Evolutionary conservation across 2,797 vertebrate species (phyloP).

Genomic region (Sebastes minor): DNA sequence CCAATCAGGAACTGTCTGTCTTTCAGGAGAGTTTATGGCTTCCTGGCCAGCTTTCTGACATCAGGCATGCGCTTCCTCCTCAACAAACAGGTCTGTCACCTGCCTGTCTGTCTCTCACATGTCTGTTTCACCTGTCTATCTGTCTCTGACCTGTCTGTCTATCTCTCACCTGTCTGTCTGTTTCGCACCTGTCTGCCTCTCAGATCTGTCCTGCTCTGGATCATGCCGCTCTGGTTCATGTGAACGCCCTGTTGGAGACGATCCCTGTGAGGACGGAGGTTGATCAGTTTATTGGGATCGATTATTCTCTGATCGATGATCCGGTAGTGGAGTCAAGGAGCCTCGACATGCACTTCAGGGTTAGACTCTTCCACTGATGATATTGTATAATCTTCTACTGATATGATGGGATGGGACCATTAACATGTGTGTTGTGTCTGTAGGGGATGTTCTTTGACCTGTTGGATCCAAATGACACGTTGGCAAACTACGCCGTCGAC

Average conservation of each 20-base stretch:
- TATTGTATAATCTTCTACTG: too few relatives aligned
- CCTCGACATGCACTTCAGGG: constrained; percentile 94
- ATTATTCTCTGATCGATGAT: constrained; percentile 91
- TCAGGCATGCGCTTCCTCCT: constrained; percentile 91
- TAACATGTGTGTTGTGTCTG: background rate
- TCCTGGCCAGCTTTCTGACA: constrained; percentile 85
- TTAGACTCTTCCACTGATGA: constrained; percentile 45
- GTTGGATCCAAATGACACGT: constrained; percentile 67
- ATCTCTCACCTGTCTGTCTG: background rate
- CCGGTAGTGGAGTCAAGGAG: constrained; percentile 82
- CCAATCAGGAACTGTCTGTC: background rate
- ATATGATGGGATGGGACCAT: background rate
- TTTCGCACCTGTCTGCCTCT: constrained; percentile 16
- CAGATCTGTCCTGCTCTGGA: constrained; percentile 93
- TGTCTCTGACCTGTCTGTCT: background rate
- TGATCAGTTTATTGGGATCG: constrained; percentile 89
- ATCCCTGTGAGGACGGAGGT: constrained; percentile 90
- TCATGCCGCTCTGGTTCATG: constrained; percentile 86
- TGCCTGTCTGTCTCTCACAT: background rate
- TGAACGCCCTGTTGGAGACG: constrained; percentile 90
- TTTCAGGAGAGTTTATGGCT: constrained; percentile 89
- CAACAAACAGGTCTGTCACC: constrained; percentile 86
- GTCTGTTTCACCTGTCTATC: background rate
- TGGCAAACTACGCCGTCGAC: constrained; percentile 85
- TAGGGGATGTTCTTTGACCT: constrained; percentile 88